Evolutionary conservation across 2,797 vertebrate species (phyloP).

Genomic region (Mus spretus): DNA sequence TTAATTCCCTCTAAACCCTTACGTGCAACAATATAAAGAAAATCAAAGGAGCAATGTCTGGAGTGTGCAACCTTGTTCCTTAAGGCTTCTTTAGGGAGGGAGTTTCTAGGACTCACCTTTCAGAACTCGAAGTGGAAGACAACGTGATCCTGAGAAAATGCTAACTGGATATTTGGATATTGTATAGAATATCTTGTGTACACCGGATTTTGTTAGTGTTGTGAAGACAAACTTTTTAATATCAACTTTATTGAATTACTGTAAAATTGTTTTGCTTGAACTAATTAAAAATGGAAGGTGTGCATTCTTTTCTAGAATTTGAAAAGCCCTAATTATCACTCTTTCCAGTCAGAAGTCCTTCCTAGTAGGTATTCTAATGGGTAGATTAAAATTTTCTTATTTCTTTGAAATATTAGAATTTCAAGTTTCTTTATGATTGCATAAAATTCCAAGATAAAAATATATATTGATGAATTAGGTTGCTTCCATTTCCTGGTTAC

Average conservation of each 20-base stretch:
- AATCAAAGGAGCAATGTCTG: background rate
- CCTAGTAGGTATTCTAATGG: background rate
- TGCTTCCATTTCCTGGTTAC: background rate
- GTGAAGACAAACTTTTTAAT: conserved; percentile 1
- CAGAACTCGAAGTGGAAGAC: background rate
- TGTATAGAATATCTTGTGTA: background rate
- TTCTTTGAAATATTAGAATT: conserved; percentile 24
- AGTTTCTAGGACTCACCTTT: conserved; percentile 16
- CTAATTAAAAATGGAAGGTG: conserved; percentile 54
- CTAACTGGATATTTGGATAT: background rate
- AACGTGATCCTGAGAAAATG: conserved; percentile 14
- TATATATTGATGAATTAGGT: background rate
- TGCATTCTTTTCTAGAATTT: background rate
- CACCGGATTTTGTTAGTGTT: conserved; percentile 12
- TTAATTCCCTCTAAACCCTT: background rate
- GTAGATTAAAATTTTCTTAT: conserved; percentile 63
- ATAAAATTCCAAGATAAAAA: background rate
- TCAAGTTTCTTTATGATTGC: background rate
- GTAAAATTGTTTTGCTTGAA: conserved; percentile 26
- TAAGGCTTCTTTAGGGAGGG: background rate
- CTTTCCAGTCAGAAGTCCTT: conserved; percentile 29
- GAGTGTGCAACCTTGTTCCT: background rate
- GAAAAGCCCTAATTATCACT: background rate
- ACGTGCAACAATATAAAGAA: background rate
- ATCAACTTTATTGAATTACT: background rate